Base-by-base conservation (phyloP, 2,113 vertebrate genomes). In the Burhinus bistriatus region DNA sequence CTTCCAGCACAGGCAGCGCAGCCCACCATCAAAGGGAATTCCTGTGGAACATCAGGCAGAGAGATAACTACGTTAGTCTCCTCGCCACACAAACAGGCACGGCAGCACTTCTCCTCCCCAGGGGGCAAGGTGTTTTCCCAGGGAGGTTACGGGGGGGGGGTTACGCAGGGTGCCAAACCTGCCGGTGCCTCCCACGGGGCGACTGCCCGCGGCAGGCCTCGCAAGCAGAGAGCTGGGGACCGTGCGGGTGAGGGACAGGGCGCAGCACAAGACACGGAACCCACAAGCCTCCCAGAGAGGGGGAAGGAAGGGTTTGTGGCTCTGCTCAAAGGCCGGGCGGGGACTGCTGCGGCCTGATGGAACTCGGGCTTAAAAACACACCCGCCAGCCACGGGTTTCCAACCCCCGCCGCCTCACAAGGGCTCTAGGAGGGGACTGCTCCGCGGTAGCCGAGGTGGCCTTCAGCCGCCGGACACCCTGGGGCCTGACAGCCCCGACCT, bases 1-100 rank as follows among this genome's bases (percentile, higher is more conserved):
- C 98, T 99, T 99, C 99, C 99, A 99, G 97, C 99, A 99, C 62
- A 99, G 98, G 30, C 99, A 99, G 49, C 99, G 99, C 64, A 99
- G 98, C 78, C 99, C 99, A 71, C 99, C 99, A 97, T 99, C 99
- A 97, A 99, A 99, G 30, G 99, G 99, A 87, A 99, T 98, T 94
- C 99, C 99, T 99, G 98, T 36, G 88, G 91, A 92, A 98, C 47
- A 96, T 29, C 89, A 94, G 88, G 96, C 95, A 98, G 49, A 95
- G 91, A 95, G 69, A 97, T 4, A 93, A 34, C 61, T 27, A 21
- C 3, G 27, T 96, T 71, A 96, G 77, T 68, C 25, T 80, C 7
- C n/a, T 19, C 58, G 25, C 34, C 81, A 4, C 55, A 54, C 84
- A 5, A 25, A 47, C 34, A 57, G n/a, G 54, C 70, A 19, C 15